A percentile compares a stretch with the other conserved stretches of the same genome.
Conservation (phyloP, 2,888 invertebrate species). For the Brachypterus glaber region DNA sequence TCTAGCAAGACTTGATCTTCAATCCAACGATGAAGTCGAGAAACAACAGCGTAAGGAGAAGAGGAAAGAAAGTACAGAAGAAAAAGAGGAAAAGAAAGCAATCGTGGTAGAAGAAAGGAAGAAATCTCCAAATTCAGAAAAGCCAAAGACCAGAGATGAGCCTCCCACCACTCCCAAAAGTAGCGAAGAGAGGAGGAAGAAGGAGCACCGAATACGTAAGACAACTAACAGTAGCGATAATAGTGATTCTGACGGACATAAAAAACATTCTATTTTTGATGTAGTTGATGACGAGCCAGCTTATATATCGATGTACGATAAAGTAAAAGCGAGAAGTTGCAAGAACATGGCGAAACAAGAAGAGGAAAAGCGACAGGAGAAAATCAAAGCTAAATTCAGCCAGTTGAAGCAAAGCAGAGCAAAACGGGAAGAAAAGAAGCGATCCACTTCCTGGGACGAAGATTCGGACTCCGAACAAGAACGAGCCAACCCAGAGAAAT, state of each 20-base stretch:
- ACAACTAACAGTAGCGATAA: slow-evolving; percentile 52
- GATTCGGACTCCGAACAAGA: slow-evolving; percentile 60
- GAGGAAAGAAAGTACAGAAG: slow-evolving; percentile 15
- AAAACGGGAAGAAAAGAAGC: slow-evolving; percentile 80
- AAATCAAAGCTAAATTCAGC: slow-evolving; percentile 82
- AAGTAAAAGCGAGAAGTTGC: slow-evolving; percentile 87
- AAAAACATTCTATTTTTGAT: slow-evolving; percentile 86
- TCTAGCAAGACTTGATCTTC: slow-evolving; percentile 48
- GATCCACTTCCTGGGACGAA: slow-evolving; percentile 81
- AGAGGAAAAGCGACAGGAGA: slow-evolving; percentile 77
- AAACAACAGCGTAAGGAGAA: slow-evolving; percentile 21
- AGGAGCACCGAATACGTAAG: slow-evolving; percentile 32
- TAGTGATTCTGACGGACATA: slow-evolving; percentile 71
- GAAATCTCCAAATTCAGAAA: slow-evolving; percentile 25
- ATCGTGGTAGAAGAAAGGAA: slow-evolving; percentile 21
- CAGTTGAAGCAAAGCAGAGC: slow-evolving; percentile 80
- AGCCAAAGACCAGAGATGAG: slow-evolving; percentile 21
- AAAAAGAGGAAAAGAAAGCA: slow-evolving; percentile 21
- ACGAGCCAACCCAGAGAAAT: slow-evolving; percentile 33
- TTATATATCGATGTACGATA: slow-evolving; percentile 96
- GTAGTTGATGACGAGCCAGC: slow-evolving; percentile 81
- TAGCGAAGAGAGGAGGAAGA: slow-evolving; percentile 27
- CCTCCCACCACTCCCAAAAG: slow-evolving; percentile 21
- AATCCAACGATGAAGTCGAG: slow-evolving; percentile 46
- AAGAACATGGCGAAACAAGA: slow-evolving; percentile 90